phyloP scores from a whole-genome alignment of 2,888 invertebrate species.

The Melolontha melolontha region DNA sequence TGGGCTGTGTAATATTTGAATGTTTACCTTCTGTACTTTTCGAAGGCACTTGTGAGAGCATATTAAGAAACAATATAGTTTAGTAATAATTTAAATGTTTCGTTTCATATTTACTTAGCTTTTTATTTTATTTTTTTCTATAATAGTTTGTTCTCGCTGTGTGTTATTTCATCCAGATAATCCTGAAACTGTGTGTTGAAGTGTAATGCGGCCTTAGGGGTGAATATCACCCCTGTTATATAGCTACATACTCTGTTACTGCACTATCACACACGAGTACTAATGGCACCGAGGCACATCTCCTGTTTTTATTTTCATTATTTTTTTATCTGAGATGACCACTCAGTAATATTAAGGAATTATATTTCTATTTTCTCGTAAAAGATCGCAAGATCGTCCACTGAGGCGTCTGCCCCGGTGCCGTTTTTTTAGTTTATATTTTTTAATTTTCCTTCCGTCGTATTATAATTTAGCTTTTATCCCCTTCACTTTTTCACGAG shows the following conservation, averaged over 20 bases:
- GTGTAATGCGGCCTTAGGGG: slow-evolving; percentile 54
- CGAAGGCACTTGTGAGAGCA: too few relatives aligned
- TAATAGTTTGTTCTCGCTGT: slow-evolving; percentile 3
- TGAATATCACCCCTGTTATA: slow-evolving; percentile 56
- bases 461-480: slow-evolving; percentile 21
- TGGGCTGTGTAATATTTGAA: too few relatives aligned
- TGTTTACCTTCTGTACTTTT: too few relatives aligned
- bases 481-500: background rate
- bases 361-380: slow-evolving; percentile 60
- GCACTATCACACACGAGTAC: slow-evolving; percentile 59
- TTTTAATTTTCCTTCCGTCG: background rate
- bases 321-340: slow-evolving; percentile 61
- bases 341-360: slow-evolving; percentile 58
- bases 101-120: too few relatives aligned
- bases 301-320: slow-evolving; percentile 61
- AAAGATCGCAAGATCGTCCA: slow-evolving; percentile 2
- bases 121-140: too few relatives aligned
- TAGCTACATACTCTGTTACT: slow-evolving; percentile 55
- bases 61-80: too few relatives aligned
- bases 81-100: too few relatives aligned
- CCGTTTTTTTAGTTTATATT: slow-evolving; percentile 12
- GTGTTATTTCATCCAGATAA: slow-evolving; percentile 1
- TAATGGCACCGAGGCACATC: slow-evolving; percentile 60
- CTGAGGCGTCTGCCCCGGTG: background rate
- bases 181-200: slow-evolving; percentile 18